Base-by-base conservation (phyloP, 2,113 vertebrate genomes). In the Sorex araneus region DNA sequence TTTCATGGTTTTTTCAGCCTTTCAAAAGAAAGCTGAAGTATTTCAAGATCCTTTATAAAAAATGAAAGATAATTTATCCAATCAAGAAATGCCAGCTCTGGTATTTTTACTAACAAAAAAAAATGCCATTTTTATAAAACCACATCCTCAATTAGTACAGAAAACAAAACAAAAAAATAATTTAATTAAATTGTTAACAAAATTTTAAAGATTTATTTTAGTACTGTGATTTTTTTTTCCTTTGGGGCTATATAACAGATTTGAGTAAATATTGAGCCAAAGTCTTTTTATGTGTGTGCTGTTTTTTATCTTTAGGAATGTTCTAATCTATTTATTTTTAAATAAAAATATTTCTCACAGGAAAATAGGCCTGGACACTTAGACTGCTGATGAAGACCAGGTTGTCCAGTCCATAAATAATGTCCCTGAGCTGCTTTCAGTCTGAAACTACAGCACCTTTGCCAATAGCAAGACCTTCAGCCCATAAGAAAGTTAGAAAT, bases 281-380 rank as follows among this genome's bases (percentile, higher is more conserved):
- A 1, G 21, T 78, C 7, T 78, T 70, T 92, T 80, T 40, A 9
- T 80, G 1, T 40, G 18, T 60, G 4, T 90, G 54, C 21, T 86
- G 18, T 76, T 95, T 47, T 84, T 92, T 27, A 70, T 91, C 34
- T 40, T 84, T 43, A 82, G 34, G 73, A 89, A 93, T 60, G 11
- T 78, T 78, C 16, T 27, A 60, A 30, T 85, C 18, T 47, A 43
- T 89, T 91, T 91, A 79, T 63, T 91, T 96, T 89, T 92, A 8
- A 77, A 54, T 89, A 11, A 92, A 93, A 91, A 81, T 89, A 73
- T 36, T 94, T 73, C 27, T 57, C 34, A 74, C 12, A 84, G 34
- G 57, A 73, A 16, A 94, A 89, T 84, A 23, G 19, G 13, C 28
- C 82, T 92, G 13, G 50, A 82, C 27, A 60, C 25, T 91, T 67